Conservation (phyloP, 2,888 invertebrate species). For the Troilus luridus region DNA sequence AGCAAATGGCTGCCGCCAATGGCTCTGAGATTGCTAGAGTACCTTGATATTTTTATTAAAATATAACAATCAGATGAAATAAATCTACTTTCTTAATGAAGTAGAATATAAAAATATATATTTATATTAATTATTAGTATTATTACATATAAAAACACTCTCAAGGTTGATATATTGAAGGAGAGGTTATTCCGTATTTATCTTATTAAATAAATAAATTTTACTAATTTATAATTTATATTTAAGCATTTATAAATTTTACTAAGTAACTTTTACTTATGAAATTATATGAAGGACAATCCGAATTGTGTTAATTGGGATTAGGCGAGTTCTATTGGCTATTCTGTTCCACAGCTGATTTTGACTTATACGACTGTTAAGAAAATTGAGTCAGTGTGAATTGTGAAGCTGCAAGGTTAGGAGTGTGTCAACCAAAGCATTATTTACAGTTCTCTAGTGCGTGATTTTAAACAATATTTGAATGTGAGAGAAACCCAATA, state of each 20-base stretch:
- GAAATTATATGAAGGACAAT: neutral
- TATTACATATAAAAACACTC: neutral
- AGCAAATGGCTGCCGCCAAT: neutral
- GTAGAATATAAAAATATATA: neutral
- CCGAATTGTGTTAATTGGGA: neutral
- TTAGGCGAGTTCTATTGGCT: constrained; percentile 39
- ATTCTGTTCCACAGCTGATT: constrained; percentile 57
- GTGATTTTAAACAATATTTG: constrained; percentile 47
- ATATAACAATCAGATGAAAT: neutral
- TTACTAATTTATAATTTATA: neutral
- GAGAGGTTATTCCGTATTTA: neutral
- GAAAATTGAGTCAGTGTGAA: constrained; percentile 59
- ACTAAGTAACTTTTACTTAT: neutral
- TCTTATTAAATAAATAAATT: neutral
- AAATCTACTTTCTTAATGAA: neutral
- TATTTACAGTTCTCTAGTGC: constrained; percentile 52
- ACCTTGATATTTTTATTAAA: neutral
- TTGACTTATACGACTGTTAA: constrained; percentile 59
- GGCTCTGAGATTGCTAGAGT: neutral
- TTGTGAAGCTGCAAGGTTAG: constrained; percentile 54
- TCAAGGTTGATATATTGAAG: neutral
- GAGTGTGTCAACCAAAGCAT: neutral
- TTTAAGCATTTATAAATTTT: neutral
- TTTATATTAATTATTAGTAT: neutral
- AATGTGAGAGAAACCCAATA: constrained; percentile 61